phyloP scores from a whole-genome alignment of 2,113 vertebrate genomes.

The Cathartes aura region DNA sequence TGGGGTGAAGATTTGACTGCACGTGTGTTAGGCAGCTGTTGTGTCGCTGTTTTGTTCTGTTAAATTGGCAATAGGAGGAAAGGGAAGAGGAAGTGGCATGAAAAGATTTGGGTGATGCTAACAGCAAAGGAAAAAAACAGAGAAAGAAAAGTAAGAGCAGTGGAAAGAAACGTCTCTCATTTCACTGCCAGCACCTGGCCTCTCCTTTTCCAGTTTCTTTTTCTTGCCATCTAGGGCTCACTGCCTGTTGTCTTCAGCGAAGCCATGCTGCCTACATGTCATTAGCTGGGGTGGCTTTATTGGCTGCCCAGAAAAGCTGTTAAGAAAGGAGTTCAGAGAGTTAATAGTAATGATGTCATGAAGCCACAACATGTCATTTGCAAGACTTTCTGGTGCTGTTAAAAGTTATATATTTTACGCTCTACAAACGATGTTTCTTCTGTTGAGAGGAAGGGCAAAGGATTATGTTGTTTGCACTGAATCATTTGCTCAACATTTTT shows the following conservation, averaged over 20 bases:
- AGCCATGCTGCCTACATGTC: neutral
- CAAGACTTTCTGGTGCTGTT: neutral
- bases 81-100: neutral
- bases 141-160: neutral
- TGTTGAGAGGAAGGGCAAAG: neutral
- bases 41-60: neutral
- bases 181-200: neutral
- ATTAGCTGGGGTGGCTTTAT: neutral
- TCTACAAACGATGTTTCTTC: neutral
- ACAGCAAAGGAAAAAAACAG: neutral
- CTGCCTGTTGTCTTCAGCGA: neutral
- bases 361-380: neutral
- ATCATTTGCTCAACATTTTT: neutral
- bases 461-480: neutral
- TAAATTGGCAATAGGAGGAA: neutral
- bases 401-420: neutral
- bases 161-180: neutral
- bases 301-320: neutral
- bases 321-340: neutral
- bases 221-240: neutral
- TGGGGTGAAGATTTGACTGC: neutral
- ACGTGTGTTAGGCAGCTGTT: neutral
- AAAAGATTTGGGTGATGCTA: neutral
- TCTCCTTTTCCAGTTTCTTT: neutral
- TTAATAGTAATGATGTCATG: neutral